Base-by-base conservation (phyloP, 2,888 invertebrate species). In the Drosophila falleni region DNA sequence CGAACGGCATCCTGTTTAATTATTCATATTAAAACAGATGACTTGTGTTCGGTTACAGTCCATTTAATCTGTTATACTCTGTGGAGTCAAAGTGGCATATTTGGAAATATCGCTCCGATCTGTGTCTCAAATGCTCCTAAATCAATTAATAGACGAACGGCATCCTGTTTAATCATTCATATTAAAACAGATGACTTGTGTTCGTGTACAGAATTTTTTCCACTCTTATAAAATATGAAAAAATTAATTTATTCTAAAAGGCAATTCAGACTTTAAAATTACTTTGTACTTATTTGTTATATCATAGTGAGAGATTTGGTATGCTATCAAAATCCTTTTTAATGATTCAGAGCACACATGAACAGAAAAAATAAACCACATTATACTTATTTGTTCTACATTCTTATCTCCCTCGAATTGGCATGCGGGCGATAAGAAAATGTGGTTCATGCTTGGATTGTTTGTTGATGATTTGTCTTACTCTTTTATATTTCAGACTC, bases 401-500 rank as follows among this genome's bases (percentile, higher is more conserved):
- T 33, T 42, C 19, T 56, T 56, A 74, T 78, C 74, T 44, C 3
- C 3, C 31, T 41, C 10, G 3, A 26, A 23, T 39, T 29, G 74
- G 62, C 16, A 47, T 47, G 41, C 50, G 15, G n/a, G 16, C 54
- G 81, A 79, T 79, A 78, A 79, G 78, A 81, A 41, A 55, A 39
- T 49, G 23, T 19, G 11, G 5, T 26, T 46, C 39, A 6, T 2
- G 33, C 41, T 26, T 16, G 19, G 19, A 49, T 26, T 55, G 15
- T 58, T 70, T 65, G 23, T 51, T 65, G 51, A 64, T 67, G 29
- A 31, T 35, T 56, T 42, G 8, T 31, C 49, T 37, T 46, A 9
- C 10, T n/a, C 16, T 71, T 71, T 67, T 26, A 15, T 31, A 42
- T 83, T 90, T 9, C 71, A 92, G 92, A 51, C 82, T 96, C 93